phyloP scores from a whole-genome alignment of 1,140 invertebrate species.

The Tachypleus tridentatus region DNA sequence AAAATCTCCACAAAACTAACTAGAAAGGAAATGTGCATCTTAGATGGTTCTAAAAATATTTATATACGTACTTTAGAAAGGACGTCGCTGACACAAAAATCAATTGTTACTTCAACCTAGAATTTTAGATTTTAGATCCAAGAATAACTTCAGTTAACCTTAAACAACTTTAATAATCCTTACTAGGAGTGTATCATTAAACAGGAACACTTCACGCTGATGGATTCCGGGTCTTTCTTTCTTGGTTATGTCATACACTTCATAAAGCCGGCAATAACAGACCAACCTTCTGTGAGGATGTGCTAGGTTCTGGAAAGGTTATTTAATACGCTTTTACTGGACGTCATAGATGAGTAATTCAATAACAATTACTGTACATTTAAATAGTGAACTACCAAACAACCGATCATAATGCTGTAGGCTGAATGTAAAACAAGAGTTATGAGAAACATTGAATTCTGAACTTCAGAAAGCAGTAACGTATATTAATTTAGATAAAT shows the following conservation, averaged over 20 bases:
- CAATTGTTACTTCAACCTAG: too few species aligned
- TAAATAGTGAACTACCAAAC: neutral
- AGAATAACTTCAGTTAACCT: too few species aligned
- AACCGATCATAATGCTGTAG: neutral
- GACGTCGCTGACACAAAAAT: too few species aligned
- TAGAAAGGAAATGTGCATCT: too few species aligned
- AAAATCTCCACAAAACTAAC: too few species aligned
- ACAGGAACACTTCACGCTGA: slow-evolving; percentile 96
- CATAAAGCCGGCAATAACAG: slow-evolving; percentile 95
- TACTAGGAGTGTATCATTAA: slow-evolving; percentile 94
- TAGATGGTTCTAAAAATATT: too few species aligned
- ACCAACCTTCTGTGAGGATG: slow-evolving; percentile 90
- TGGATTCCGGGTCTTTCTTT: slow-evolving; percentile 83
- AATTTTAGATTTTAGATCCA: too few species aligned
- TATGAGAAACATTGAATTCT: neutral
- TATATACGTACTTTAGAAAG: too few species aligned
- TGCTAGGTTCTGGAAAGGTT: slow-evolving; percentile 52
- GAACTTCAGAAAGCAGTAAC: neutral
- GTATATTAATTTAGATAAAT: slow-evolving; percentile 36
- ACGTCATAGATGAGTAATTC: neutral
- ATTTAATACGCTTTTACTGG: too few species aligned
- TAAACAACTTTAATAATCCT: too few species aligned
- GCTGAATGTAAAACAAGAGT: neutral
- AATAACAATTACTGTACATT: neutral
- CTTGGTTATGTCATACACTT: slow-evolving; percentile 91